Conservation (phyloP, 2,797 vertebrate species). For the Notolepis coatsorum region DNA sequence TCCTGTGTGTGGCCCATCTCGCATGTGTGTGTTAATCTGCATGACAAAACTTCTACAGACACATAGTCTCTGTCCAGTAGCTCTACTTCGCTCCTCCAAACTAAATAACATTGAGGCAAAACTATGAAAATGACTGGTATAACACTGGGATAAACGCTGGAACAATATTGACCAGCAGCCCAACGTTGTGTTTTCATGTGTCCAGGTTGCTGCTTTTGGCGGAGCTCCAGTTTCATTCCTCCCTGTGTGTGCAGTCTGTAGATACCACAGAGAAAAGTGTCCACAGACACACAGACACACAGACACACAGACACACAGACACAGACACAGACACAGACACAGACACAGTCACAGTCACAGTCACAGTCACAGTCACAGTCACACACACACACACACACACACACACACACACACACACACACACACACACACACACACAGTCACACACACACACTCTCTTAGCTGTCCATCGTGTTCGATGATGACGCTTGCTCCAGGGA, state of each 20-base stretch:
- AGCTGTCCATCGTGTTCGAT: background rate
- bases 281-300: background rate
- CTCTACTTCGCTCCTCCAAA: background rate
- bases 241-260: background rate
- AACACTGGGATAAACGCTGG: background rate
- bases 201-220: conserved; percentile 30
- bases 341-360: background rate
- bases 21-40: too few species aligned
- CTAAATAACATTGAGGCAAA: background rate
- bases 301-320: background rate
- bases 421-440: conserved; percentile 11
- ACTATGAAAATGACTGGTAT: background rate
- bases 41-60: too few species aligned
- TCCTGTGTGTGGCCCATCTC: too few species aligned
- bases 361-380: background rate
- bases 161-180: conserved; percentile 1
- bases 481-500: too few species aligned
- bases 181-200: conserved; percentile 9
- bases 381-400: background rate
- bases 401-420: background rate
- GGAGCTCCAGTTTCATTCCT: background rate
- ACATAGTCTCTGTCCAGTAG: background rate
- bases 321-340: background rate
- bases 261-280: background rate
- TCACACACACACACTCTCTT: background rate